Evolutionary conservation across 2,888 invertebrate genomes (phyloP).

Genomic region (Cataglyphis livida): DNA sequence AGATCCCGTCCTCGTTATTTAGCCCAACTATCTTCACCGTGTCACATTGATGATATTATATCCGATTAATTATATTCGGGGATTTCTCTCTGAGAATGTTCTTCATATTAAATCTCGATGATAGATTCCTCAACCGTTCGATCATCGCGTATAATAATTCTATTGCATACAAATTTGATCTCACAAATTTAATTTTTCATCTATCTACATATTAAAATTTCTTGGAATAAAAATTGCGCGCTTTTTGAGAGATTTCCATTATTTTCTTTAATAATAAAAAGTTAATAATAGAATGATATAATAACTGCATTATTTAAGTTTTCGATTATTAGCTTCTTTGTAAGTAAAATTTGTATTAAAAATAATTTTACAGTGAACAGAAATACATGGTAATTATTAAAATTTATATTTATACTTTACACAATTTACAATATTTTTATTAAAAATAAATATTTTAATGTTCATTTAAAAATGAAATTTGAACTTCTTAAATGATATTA

Average conservation of each 20-base stretch:
- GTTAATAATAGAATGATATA: not conserved
- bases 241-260: not conserved
- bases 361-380: not conserved
- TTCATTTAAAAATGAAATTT: not conserved
- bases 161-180: not conserved
- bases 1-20: constrained; percentile 25
- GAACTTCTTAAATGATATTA: not conserved
- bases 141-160: not conserved
- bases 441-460: not conserved
- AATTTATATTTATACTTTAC: not conserved
- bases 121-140: not conserved
- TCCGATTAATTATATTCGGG: not conserved
- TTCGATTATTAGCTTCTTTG: not conserved
- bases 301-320: not conserved
- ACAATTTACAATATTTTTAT: constrained; percentile 1
- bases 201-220: not conserved
- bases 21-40: constrained; percentile 9
- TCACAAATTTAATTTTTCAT: not conserved
- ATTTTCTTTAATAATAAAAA: not conserved
- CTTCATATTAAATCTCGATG: not conserved
- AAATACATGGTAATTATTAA: not conserved
- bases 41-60: not conserved
- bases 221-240: not conserved
- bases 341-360: not conserved
- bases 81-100: not conserved